phyloP scores from a whole-genome alignment of 2,113 vertebrate genomes.

The Corvus cornix region DNA sequence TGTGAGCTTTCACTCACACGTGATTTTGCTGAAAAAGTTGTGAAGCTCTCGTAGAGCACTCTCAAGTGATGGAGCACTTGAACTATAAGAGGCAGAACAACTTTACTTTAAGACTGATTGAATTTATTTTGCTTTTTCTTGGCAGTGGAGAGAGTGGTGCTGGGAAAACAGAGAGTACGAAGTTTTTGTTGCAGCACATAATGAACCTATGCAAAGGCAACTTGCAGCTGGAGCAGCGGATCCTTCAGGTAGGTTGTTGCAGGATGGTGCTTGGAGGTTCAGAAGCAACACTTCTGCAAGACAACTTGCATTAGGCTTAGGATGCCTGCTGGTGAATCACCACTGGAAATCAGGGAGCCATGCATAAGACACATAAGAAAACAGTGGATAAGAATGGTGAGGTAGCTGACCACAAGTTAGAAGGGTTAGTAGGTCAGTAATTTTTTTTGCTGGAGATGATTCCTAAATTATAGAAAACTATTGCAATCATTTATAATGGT shows the following conservation, averaged over 20 bases:
- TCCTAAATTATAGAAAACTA: not conserved
- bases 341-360: not conserved
- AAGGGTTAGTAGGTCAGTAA: not conserved
- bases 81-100: not conserved
- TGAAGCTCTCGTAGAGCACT: not conserved
- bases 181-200: conserved; percentile 75
- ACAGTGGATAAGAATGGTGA: not conserved
- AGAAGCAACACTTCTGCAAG: not conserved
- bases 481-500: not conserved
- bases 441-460: not conserved
- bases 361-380: not conserved
- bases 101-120: not conserved
- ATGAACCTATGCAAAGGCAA: conserved; percentile 77
- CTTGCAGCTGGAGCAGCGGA: conserved; percentile 75
- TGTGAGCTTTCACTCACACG: not conserved
- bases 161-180: conserved; percentile 80
- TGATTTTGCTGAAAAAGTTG: not conserved
- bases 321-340: not conserved
- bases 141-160: conserved; percentile 80
- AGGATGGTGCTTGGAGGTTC: not conserved
- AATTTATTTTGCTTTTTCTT: conserved; percentile 10
- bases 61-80: not conserved
- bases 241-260: conserved; percentile 73
- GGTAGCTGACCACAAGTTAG: not conserved
- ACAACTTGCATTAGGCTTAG: not conserved